Base-by-base conservation (phyloP, 2,888 invertebrate species). In the Epirrita christyi region DNA sequence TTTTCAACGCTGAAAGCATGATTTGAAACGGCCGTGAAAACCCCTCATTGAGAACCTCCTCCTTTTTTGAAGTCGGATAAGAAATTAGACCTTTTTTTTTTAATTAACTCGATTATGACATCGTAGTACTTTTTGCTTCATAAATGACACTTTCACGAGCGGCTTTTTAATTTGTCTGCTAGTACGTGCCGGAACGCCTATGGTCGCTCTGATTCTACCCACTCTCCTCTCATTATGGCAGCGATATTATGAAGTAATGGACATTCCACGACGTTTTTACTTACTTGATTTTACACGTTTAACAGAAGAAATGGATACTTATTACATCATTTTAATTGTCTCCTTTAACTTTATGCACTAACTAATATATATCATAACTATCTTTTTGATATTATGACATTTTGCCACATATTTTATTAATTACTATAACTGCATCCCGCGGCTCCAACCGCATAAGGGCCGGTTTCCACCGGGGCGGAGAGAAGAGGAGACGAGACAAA, bases 201-300 rank as follows among this genome's bases (percentile, higher is more conserved):
- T 71, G 75, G 73, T 72, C 70, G 70, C 70, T 64, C 68, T 68
- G 70, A 70, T 59, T 86, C 85, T 78, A 72, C 80, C 78, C 72
- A 72, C 70, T 75, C 81, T 78, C 80, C 80, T 83, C 83, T 86
- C 82, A 86, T 86, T 86, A 85, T 66, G 73, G 72, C 71, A 70
- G 72, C 70, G 78, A 79, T 81, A 83, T 82, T 78, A 78, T 75
- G 76, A 80, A 77, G 83, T 85, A 86, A 86, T 85, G 84, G 85
- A 84, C 81, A 86, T 86, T 69, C 71, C 63, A 55, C 45, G 68
- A 73, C 75, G 75, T 77, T 59, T 53, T 52, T 76, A 76, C 75
- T 75, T 72, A 78, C 78, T 81, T 78, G 77, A 82, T 80, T 84
- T 78, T 73, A 57, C 64, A 73, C 73, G 73, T 78, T 72, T 73